Evolutionary conservation across 2,113 vertebrate species (phyloP).

Genomic region (Leptocoma aspasia): DNA sequence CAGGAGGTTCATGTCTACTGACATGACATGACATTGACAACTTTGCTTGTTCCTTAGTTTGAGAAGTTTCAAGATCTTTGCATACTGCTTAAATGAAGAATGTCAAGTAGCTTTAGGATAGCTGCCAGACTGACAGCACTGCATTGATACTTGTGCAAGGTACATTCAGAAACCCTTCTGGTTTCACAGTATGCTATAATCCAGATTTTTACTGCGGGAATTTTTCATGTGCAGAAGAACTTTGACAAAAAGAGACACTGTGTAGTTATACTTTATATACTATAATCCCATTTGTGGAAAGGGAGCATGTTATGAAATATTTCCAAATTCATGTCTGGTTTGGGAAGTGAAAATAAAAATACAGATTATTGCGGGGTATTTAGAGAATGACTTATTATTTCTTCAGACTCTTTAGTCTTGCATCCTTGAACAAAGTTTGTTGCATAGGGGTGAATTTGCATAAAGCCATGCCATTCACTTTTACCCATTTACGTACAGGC

Average conservation of each 20-base stretch:
- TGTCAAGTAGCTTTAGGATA: background rate
- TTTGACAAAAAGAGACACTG: background rate
- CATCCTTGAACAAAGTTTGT: background rate
- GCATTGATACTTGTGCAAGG: background rate
- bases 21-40: fast-evolving
- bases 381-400: background rate
- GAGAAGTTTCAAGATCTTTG: background rate
- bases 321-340: fast-evolving
- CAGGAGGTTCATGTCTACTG: fast-evolving
- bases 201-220: background rate
- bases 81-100: background rate
- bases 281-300: background rate
- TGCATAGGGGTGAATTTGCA: fast-evolving
- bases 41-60: background rate
- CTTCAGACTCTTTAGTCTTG: no score
- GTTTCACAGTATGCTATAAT: background rate
- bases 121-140: background rate
- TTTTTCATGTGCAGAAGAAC: background rate
- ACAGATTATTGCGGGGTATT: background rate
- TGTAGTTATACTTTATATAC: background rate
- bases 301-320: background rate
- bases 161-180: background rate
- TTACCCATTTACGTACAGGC: background rate
- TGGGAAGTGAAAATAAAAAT: background rate
- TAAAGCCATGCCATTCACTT: background rate